These are phyloP conservation scores for Solea senegalensis DNA, from an alignment of 2,113 vertebrate genomes.

Conservation along the genomic window DNA sequence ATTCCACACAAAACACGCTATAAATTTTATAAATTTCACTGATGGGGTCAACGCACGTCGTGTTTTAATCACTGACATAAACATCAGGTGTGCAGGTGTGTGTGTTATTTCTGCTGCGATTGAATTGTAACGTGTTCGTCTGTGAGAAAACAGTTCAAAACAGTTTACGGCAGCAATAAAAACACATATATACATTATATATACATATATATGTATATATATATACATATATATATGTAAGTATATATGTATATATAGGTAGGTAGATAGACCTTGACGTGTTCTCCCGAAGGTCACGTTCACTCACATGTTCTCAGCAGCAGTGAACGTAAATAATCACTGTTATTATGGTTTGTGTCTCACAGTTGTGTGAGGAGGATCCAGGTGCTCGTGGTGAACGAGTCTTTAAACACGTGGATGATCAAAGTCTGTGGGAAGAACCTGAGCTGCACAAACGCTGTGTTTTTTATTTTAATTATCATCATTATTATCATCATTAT, in stretches of 20 bases:
- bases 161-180: slow-evolving; percentile 27
- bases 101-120: background rate
- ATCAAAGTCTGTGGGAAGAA: slow-evolving; percentile 53
- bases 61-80: background rate
- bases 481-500: no score
- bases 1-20: background rate
- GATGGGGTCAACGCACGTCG: background rate
- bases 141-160: background rate
- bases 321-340: slow-evolving; percentile 56
- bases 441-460: slow-evolving; percentile 16
- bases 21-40: background rate
- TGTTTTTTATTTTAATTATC: background rate
- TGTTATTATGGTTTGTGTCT: slow-evolving; percentile 66
- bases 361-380: slow-evolving; percentile 34
- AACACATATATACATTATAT: background rate
- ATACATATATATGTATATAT: background rate
- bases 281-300: background rate
- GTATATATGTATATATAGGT: no score
- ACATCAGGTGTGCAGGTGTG: background rate
- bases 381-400: slow-evolving; percentile 57
- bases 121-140: background rate
- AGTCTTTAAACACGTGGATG: slow-evolving; percentile 54
- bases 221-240: background rate
- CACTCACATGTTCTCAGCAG: slow-evolving; percentile 42
- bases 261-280: no score